These are phyloP conservation scores for Schizaphis graminum DNA, from an alignment of 2,888 invertebrate genomes.

Conservation along the genomic window DNA sequence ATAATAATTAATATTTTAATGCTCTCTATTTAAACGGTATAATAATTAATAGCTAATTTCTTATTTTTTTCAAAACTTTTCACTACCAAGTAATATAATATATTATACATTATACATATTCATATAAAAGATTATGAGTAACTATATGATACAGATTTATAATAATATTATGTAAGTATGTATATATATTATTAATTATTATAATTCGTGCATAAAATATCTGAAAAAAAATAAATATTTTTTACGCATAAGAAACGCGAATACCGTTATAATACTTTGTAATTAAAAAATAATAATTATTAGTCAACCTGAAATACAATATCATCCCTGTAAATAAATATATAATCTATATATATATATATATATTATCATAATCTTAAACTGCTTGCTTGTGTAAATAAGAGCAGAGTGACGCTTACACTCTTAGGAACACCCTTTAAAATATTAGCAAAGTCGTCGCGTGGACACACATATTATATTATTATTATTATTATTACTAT, in stretches of 20 bases:
- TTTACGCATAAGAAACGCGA: constrained; percentile 40
- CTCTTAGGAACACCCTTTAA: constrained; percentile 35
- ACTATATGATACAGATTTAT: constrained; percentile 12
- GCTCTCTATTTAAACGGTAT: neutral
- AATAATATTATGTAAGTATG: neutral
- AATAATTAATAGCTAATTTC: neutral
- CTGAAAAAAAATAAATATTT: neutral
- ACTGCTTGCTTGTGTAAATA: constrained; percentile 67
- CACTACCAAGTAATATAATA: neutral
- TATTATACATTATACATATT: neutral
- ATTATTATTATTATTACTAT: neutral
- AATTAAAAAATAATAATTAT: neutral
- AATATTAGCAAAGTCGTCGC: neutral
- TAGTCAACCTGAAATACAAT: neutral
- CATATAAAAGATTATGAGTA: neutral
- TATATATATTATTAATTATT: neutral
- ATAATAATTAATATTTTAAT: neutral
- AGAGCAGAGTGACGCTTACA: constrained; percentile 63
- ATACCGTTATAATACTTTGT: neutral
- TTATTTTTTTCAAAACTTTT: neutral
- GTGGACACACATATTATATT: neutral
- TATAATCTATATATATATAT: constrained; percentile 33
- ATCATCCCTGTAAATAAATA: constrained; percentile 55
- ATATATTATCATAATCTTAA: neutral
- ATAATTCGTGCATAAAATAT: neutral